A percentile compares a stretch with the other conserved stretches of the same genome.
Evolutionary conservation across 2,888 invertebrate species (phyloP).

Genomic region (Theodoxus fluviatilis): DNA sequence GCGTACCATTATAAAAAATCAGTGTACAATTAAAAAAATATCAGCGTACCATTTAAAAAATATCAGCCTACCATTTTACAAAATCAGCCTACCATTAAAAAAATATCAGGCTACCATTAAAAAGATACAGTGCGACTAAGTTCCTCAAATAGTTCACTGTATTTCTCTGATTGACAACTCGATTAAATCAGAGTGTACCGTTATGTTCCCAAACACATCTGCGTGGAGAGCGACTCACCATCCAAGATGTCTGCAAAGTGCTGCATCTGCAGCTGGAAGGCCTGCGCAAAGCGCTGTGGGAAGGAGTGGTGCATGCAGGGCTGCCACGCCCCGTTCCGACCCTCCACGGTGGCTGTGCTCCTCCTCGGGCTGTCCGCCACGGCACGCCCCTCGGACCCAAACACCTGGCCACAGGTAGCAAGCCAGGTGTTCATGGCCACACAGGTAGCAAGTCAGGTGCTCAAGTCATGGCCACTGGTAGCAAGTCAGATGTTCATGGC

Average conservation of each 20-base stretch:
- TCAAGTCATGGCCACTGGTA: neutral
- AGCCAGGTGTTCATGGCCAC: neutral
- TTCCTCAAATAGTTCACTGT: too few species aligned
- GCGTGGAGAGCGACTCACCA: too few species aligned
- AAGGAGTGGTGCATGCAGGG: conserved; percentile 42
- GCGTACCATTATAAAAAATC: too few species aligned
- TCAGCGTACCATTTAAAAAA: too few species aligned
- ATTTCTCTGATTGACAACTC: too few species aligned
- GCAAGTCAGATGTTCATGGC: neutral
- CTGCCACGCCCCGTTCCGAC: conserved; percentile 30
- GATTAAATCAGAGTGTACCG: too few species aligned
- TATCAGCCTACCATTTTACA: too few species aligned
- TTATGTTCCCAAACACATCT: too few species aligned
- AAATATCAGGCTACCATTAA: too few species aligned
- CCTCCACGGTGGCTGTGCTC: conserved; percentile 38
- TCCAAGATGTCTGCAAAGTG: conserved; percentile 49
- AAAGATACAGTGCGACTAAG: too few species aligned
- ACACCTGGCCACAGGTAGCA: conserved; percentile 40
- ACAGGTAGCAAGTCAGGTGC: neutral
- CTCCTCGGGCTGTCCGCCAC: conserved; percentile 46
- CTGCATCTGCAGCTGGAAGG: conserved; percentile 42
- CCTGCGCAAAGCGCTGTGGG: conserved; percentile 45
- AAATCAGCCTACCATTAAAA: too few species aligned
- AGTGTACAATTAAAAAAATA: too few species aligned
- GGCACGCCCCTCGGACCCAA: conserved; percentile 54